Base-by-base conservation (phyloP, 2,888 invertebrate genomes). In the Allophyes oxyacanthae region DNA sequence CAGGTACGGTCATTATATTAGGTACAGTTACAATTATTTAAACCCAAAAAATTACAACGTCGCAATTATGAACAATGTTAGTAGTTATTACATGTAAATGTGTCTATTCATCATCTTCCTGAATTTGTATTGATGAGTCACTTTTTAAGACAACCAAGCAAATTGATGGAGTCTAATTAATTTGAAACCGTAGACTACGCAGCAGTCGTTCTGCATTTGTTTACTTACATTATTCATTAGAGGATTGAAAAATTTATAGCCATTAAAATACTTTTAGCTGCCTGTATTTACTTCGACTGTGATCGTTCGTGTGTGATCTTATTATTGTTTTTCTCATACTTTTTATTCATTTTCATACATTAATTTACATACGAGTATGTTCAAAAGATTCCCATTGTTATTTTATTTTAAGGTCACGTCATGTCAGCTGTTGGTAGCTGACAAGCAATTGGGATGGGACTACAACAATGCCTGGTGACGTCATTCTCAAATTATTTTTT, bases 391-490 rank as follows among this genome's bases (percentile, higher is more conserved):
- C 13, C 40, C 50, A 40, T 66, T 67, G 34, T 72, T 46, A 44
- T 14, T 32, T n/a, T 4, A 15, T 48, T 49, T n/a, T 37, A 49
- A 63, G 45, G 43, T 49, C 45, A 11, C 9, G 9, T 40, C 14
- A 26, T 28, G 20, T 9, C 38, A 20, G 15, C 9, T 49, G n/a
- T 20, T 28, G 20, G 7, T 36, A 20, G 15, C 9, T 49, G n/a
- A 43, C 33, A 58, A 40, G 33, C 36, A 41, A 55, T 50, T 73
- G 30, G 38, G 53, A 59, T 54, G 25, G 41, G 10, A 45, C 37
- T 37, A 58, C 34, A 14, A 58, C 66, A 73, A 49, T 56, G 15
- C 15, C 20, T 4, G 6, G 25, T 45, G 51, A 51, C 57, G 55
- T 46, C 53, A 61, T 34, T 4, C n/a, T 13, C 11, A 11, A 54